phyloP scores from a whole-genome alignment of 2,888 invertebrate species.

The Agrotis ipsilon region DNA sequence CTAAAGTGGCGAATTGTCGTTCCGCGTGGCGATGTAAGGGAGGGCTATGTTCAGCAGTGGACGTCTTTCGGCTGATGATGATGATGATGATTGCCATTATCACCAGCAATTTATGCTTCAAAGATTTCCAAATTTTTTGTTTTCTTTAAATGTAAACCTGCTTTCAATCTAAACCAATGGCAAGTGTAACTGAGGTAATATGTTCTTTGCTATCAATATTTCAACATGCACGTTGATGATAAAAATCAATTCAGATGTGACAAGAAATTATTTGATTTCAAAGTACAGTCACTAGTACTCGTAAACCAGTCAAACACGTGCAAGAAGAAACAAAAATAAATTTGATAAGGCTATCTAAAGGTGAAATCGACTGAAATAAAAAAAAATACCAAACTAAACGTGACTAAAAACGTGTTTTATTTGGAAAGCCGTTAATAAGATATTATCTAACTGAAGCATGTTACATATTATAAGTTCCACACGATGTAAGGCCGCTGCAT shows the following conservation, averaged over 20 bases:
- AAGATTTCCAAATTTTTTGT: no score
- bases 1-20: no score
- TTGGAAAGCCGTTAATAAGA: neutral
- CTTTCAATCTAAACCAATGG: neutral
- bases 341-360: conserved; percentile 1
- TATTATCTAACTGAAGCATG: neutral
- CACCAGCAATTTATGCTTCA: no score
- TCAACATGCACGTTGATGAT: neutral
- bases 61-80: no score
- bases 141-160: no score
- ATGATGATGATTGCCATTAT: no score
- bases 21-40: no score
- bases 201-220: neutral
- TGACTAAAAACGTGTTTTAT: neutral
- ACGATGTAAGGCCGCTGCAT: no score
- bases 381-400: neutral
- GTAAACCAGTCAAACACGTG: conserved; percentile 6
- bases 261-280: no score
- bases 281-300: no score
- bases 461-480: no score
- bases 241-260: neutral
- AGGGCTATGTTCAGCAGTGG: no score
- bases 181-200: neutral
- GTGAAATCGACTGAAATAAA: neutral
- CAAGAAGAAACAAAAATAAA: neutral